phyloP scores from a whole-genome alignment of 2,888 invertebrate genomes.

The Mesodorylaimus sp. region DNA sequence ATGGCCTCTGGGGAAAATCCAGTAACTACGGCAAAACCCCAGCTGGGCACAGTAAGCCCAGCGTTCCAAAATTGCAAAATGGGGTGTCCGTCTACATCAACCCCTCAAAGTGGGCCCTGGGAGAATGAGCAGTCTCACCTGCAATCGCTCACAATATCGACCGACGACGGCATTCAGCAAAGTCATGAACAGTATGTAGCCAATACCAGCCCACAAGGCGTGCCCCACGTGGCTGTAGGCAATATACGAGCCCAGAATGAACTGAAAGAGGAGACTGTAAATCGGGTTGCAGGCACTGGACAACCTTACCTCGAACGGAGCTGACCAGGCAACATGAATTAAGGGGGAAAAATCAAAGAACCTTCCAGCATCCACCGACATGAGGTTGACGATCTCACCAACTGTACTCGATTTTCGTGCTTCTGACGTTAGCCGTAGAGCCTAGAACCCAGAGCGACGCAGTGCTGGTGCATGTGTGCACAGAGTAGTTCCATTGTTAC shows the following conservation, averaged over 20 bases:
- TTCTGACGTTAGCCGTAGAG: conserved; percentile 30
- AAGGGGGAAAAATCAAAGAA: conserved; percentile 18
- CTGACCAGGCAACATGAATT: conserved; percentile 18
- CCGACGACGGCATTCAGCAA: not conserved
- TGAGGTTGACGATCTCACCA: conserved; percentile 37
- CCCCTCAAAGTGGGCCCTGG: too few relatives aligned
- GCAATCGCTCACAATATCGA: not conserved
- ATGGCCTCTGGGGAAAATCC: too few relatives aligned
- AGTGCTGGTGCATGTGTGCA: not conserved
- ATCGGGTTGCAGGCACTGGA: too few relatives aligned
- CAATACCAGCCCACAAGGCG: not conserved
- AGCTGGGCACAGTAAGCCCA: too few relatives aligned
- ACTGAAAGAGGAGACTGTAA: too few relatives aligned
- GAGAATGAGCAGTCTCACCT: not conserved
- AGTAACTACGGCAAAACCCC: too few relatives aligned
- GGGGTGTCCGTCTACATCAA: too few relatives aligned
- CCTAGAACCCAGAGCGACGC: conserved; percentile 20
- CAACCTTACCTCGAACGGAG: conserved; percentile 36
- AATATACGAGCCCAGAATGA: not conserved
- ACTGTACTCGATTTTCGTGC: conserved; percentile 32
- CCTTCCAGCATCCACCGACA: conserved; percentile 33
- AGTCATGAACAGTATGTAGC: not conserved
- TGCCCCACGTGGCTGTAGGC: not conserved
- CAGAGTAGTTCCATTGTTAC: conserved; percentile 7
- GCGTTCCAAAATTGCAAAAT: too few relatives aligned